Conservation (phyloP, 2,797 vertebrate genomes). For the Pseudomugil tenellus region DNA sequence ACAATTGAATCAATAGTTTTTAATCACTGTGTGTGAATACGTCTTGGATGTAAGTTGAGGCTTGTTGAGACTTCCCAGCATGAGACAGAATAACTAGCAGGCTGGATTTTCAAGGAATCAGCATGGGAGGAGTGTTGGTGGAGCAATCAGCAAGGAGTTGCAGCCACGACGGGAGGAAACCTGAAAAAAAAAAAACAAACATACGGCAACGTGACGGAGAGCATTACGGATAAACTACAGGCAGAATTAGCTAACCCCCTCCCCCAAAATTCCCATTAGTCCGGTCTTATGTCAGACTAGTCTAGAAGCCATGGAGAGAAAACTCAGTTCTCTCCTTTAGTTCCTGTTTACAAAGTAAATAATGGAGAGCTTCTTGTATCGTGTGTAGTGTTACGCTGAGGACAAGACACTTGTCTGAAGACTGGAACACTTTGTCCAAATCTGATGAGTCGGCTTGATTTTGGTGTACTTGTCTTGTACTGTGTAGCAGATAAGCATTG, state of each 20-base stretch:
- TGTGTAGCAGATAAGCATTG: background rate
- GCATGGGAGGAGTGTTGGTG: background rate
- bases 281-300: no score
- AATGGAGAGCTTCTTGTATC: background rate
- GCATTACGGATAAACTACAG: no score
- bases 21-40: background rate
- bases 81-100: no score
- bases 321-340: background rate
- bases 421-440: no score
- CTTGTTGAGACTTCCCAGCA: background rate
- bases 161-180: background rate
- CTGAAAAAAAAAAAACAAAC: background rate
- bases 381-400: background rate
- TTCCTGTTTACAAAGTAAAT: background rate
- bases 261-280: background rate
- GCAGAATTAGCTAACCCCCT: no score
- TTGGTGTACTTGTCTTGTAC: background rate
- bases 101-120: no score
- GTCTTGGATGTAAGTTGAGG: background rate
- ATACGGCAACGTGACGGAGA: background rate
- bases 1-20: background rate
- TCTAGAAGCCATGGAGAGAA: background rate
- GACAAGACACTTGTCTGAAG: no score
- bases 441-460: background rate
- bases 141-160: background rate